Evolutionary conservation across 92 coral and sea anemone genomes (phyloP), one percentile per base, ranked within the genome.

Genomic region (Epizoanthus rinbou): DNA sequence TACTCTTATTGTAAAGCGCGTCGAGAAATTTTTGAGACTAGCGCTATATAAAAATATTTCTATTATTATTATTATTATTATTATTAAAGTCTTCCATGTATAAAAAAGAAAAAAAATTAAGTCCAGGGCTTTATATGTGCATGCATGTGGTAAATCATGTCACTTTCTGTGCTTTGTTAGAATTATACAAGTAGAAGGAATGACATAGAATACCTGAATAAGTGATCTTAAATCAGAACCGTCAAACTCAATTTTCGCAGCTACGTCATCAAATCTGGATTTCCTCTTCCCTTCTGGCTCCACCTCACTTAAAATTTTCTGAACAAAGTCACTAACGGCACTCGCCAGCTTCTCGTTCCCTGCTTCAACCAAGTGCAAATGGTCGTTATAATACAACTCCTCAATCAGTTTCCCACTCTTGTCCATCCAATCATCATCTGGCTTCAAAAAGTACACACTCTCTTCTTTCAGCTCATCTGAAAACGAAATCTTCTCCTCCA

Each of bases 261-360:
- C 37, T 15, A 19, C 16, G 71, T 78, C 66, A 78, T 78, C 82
- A 78, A 65, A 28, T 59, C 82, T 62, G 82, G 71, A 78, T 66
- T 53, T 67, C 80, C 35, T 66, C 52, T 67, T 88, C 75, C 84
- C 89, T 0, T 88, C 88, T 2, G 73, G 13, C 65, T 73, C 69
- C 41, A 86, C 90, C 17, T 85, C 53, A 66, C 85, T 83, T 35
- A 92, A 80, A 13, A 92, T 86, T 59, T 91, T 87, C 73, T 84
- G 84, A 43, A 92, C 86, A 85, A 90, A 87, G 31, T 83, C 89
- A 52, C 67, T 80, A 58, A 96, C 91, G 11, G 93, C 86, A 39
- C 89, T 91, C 0, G 98, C 98, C 53, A 96, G 89, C 90, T 96
- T 96, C 70, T 91, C 95, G 52, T 96, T 92, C 6, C 99, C 99